Evolutionary conservation across 2,888 invertebrate genomes (phyloP).

Genomic region (Ichneumoninae sp.): DNA sequence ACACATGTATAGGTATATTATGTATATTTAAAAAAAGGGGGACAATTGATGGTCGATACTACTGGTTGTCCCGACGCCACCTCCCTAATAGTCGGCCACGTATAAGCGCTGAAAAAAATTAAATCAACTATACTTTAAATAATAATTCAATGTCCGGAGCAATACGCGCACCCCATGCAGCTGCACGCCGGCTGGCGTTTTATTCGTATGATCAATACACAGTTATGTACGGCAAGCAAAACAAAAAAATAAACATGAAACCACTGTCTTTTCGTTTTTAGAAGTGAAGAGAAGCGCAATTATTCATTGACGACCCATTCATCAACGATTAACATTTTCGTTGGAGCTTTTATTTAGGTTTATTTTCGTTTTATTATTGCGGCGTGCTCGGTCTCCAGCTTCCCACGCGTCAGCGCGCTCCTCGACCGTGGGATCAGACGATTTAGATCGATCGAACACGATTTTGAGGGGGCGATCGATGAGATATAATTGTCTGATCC

Average conservation of each 20-base stretch:
- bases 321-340: neutral
- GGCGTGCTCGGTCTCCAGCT: neutral
- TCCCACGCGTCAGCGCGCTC: constrained; percentile 18
- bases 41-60: constrained; percentile 22
- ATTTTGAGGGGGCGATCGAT: constrained; percentile 47
- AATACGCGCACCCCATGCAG: constrained; percentile 57
- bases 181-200: constrained; percentile 53
- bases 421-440: constrained; percentile 32
- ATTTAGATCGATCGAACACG: constrained; percentile 27
- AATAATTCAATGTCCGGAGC: constrained; percentile 59
- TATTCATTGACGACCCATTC: constrained; percentile 13
- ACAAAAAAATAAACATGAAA: constrained; percentile 57
- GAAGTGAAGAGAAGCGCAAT: constrained; percentile 49
- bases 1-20: constrained; percentile 61
- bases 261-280: constrained; percentile 66
- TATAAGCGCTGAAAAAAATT: constrained; percentile 54
- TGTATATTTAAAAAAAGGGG: constrained; percentile 56
- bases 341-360: neutral
- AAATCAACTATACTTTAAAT: constrained; percentile 52
- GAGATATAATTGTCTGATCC: constrained; percentile 57
- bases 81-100: constrained; percentile 45
- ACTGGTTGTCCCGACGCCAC: constrained; percentile 21
- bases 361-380: neutral
- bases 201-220: constrained; percentile 63
- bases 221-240: constrained; percentile 61